These are phyloP conservation scores for Malurus splendens DNA, from an alignment of 2,797 vertebrate genomes.

Conservation along the genomic window DNA sequence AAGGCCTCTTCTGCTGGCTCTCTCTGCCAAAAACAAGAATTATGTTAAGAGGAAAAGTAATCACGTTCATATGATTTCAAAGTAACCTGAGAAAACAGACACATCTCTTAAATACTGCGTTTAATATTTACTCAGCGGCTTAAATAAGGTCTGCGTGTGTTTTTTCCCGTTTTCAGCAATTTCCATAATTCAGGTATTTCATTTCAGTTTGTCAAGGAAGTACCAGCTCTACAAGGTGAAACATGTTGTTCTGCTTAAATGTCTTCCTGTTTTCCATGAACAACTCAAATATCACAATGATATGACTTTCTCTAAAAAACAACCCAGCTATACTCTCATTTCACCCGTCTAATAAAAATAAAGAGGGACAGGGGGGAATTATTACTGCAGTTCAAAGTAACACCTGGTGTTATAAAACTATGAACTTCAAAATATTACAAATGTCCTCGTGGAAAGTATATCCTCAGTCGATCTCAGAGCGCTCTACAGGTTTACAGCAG, in stretches of 20 bases:
- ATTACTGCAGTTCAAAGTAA: neutral
- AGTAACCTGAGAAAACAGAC: neutral
- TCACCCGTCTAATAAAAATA: neutral
- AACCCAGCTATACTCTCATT: neutral
- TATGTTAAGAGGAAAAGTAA: neutral
- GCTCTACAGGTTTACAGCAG: accelerated
- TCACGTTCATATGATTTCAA: neutral
- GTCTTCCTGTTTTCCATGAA: neutral
- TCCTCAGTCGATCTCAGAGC: neutral
- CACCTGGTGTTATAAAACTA: neutral
- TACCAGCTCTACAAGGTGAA: neutral
- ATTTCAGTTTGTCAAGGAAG: neutral
- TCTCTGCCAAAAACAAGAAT: slow-evolving; percentile 77
- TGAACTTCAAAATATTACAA: neutral
- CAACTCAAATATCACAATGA: neutral
- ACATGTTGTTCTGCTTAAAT: neutral
- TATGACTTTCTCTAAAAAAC: neutral
- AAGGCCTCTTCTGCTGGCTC: slow-evolving; percentile 98
- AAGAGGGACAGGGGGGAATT: neutral
- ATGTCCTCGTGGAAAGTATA: neutral
- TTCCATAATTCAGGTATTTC: neutral
- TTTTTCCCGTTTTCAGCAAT: neutral
- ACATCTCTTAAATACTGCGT: neutral
- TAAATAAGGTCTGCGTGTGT: neutral
- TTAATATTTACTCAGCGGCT: neutral